A percentile compares a stretch with the other conserved stretches of the same genome.
These are phyloP conservation scores for Prietella phreatophila DNA, from an alignment of 2,113 vertebrate genomes.

Conservation along the genomic window DNA sequence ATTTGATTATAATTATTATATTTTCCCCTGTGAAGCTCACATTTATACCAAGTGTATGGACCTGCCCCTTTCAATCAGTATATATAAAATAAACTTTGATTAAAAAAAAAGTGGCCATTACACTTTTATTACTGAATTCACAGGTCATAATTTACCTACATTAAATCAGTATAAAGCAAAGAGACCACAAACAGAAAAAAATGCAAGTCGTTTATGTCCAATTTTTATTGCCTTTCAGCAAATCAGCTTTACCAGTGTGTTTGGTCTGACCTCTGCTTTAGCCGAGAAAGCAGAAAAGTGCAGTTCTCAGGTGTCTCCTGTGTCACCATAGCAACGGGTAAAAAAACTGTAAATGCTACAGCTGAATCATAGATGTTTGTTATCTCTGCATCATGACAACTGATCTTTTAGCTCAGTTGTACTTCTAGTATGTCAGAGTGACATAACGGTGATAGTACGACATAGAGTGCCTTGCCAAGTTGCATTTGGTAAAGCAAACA, in stretches of 20 bases:
- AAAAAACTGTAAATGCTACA: neutral
- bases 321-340: neutral
- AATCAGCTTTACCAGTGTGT: neutral
- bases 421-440: neutral
- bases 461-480: neutral
- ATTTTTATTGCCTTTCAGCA: neutral
- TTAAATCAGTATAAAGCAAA: neutral
- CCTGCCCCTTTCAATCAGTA: neutral
- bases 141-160: neutral
- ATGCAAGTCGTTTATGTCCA: neutral
- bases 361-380: neutral
- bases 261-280: neutral
- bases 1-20: neutral
- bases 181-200: neutral
- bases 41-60: neutral
- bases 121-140: neutral
- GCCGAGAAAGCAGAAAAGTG: neutral
- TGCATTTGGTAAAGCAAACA: neutral
- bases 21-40: neutral
- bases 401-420: neutral
- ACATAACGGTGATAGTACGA: neutral
- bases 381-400: neutral
- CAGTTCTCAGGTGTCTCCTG: neutral
- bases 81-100: neutral
- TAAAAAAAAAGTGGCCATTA: neutral